These are phyloP conservation scores for Spea multiplicata DNA, from an alignment of 2,113 vertebrate species.

Conservation along the genomic window DNA sequence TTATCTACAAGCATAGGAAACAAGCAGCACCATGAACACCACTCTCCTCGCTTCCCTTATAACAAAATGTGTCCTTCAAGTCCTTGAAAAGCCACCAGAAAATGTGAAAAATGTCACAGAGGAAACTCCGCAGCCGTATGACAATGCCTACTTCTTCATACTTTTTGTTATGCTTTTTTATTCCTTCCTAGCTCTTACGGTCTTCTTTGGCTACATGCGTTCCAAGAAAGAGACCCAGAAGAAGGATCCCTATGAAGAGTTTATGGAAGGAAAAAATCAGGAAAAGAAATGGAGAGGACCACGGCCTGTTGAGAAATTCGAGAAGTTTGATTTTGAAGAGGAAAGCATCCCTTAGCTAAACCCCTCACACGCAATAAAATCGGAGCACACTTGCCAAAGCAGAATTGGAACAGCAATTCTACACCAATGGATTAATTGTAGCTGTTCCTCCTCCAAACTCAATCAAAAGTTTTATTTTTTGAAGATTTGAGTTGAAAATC, in stretches of 20 bases:
- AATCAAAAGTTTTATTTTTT: too few relatives aligned
- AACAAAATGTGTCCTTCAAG: conserved; percentile 70
- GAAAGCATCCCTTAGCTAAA: conserved; percentile 73
- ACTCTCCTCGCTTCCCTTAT: conserved; percentile 69
- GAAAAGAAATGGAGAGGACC: conserved; percentile 69
- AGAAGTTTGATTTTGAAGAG: conserved; percentile 82
- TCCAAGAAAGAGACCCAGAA: conserved; percentile 72
- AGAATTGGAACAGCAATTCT: not conserved
- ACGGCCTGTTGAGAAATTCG: conserved; percentile 61
- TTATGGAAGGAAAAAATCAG: conserved; percentile 63
- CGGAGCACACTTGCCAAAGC: too few relatives aligned
- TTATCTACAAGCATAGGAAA: conserved; percentile 49
- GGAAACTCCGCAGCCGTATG: conserved; percentile 71
- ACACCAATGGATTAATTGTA: not conserved
- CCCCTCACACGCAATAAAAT: too few relatives aligned
- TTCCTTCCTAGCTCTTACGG: conserved; percentile 78
- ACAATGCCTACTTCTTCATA: conserved; percentile 87
- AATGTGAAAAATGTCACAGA: conserved; percentile 59
- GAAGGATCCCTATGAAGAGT: conserved; percentile 79
- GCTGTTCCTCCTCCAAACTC: too few relatives aligned
- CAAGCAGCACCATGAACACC: conserved; percentile 61
- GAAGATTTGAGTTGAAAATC: too few relatives aligned
- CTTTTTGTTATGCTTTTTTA: conserved; percentile 90
- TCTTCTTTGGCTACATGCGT: conserved; percentile 80
- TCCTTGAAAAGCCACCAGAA: conserved; percentile 71